phyloP scores from a whole-genome alignment of 2,113 vertebrate species.

The Lasiurus borealis region DNA sequence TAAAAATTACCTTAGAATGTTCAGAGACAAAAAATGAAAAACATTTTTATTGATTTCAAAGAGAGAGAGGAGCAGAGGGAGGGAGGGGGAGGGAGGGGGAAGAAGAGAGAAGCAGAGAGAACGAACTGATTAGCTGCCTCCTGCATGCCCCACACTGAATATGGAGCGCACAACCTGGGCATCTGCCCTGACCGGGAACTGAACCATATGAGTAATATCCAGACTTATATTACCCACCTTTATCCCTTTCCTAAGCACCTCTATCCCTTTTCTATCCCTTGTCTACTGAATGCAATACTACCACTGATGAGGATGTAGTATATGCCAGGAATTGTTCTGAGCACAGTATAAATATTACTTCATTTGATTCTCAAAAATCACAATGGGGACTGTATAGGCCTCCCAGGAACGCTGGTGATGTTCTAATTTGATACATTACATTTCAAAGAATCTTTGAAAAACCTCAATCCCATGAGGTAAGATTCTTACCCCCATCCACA shows the following conservation, averaged over 20 bases:
- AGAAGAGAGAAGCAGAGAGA: too few relatives aligned
- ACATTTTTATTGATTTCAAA: not conserved
- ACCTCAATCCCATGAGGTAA: not conserved
- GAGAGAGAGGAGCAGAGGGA: too few relatives aligned
- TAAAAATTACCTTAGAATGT: slow-evolving; percentile 16
- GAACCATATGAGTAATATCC: not conserved
- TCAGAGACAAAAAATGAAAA: not conserved
- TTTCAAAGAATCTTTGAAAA: not conserved
- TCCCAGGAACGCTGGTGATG: not conserved
- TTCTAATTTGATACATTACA: not conserved
- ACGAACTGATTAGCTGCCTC: too few relatives aligned
- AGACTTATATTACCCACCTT: not conserved
- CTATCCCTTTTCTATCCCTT: not conserved
- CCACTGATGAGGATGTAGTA: not conserved
- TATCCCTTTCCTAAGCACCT: not conserved
- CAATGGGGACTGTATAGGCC: not conserved
- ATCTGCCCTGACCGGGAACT: too few relatives aligned
- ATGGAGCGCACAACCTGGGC: too few relatives aligned
- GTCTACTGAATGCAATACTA: slow-evolving; percentile 24
- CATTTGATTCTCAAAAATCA: slow-evolving; percentile 5
- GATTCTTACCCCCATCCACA: not conserved
- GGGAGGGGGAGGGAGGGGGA: rapidly evolving
- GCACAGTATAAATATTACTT: slow-evolving; percentile 22
- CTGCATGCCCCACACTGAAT: too few relatives aligned
- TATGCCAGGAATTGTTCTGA: not conserved